A percentile compares a stretch with the other conserved stretches of the same genome.
These are phyloP conservation scores for Boleophthalmus pectinirostris DNA, from an alignment of 2,113 vertebrate genomes.

Conservation along the genomic window DNA sequence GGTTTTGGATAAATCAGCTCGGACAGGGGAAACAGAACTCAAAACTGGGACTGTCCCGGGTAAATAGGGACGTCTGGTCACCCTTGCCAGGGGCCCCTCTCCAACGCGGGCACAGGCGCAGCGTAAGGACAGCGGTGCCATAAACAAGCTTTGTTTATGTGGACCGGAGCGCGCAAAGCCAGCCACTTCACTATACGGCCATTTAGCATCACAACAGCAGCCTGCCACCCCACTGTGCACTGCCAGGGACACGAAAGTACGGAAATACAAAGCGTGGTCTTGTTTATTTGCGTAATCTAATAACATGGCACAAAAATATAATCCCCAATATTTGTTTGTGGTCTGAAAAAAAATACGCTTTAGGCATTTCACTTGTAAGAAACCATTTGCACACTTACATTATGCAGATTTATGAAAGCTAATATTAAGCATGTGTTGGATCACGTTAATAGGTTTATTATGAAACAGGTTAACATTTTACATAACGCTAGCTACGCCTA, in stretches of 20 bases:
- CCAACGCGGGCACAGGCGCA: background rate
- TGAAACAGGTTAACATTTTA: background rate
- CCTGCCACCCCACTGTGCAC: background rate
- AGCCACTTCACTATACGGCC: background rate
- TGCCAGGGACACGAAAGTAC: background rate
- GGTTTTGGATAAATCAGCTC: too few species aligned
- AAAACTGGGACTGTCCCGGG: too few species aligned
- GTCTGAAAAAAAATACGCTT: background rate
- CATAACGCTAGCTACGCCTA: background rate
- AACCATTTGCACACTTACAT: too few species aligned
- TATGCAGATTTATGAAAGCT: too few species aligned
- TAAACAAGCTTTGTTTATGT: slow-evolving; percentile 51
- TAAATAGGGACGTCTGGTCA: too few species aligned
- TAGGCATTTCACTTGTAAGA: too few species aligned
- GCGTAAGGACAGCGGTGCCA: slow-evolving; percentile 2
- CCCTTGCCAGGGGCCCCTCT: background rate
- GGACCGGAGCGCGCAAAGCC: background rate
- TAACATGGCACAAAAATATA: background rate
- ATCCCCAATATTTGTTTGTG: background rate
- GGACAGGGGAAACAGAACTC: too few species aligned
- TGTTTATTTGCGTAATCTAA: background rate
- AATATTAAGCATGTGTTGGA: too few species aligned
- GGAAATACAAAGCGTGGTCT: background rate
- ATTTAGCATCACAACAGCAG: background rate
- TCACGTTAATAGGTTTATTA: too few species aligned